A percentile compares a stretch with the other conserved stretches of the same genome.
These are phyloP conservation scores for Plestiodon gilberti DNA, from an alignment of 2,113 vertebrate species.

Conservation along the genomic window DNA sequence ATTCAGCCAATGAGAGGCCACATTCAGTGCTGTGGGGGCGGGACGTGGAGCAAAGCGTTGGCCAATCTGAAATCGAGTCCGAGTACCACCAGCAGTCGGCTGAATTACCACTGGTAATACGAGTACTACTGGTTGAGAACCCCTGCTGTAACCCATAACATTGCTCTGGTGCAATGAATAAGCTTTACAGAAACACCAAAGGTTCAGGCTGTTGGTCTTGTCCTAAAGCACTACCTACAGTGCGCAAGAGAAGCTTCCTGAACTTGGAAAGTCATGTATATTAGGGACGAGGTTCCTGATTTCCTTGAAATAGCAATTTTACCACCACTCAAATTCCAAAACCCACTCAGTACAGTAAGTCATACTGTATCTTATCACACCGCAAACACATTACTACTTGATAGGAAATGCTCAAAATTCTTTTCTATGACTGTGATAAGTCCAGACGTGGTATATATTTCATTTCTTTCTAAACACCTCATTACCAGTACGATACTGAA, in stretches of 20 bases:
- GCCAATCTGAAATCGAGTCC: too few species aligned
- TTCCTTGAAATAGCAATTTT: slow-evolving; percentile 1
- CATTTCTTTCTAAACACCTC: slow-evolving; percentile 15
- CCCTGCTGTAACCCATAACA: not conserved
- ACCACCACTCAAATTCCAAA: not conserved
- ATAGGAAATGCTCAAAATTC: slow-evolving; percentile 1
- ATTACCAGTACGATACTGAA: slow-evolving; percentile 16
- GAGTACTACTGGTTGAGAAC: too few species aligned
- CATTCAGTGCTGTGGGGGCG: too few species aligned
- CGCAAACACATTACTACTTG: slow-evolving; percentile 5
- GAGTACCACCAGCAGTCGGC: too few species aligned
- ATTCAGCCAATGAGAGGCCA: too few species aligned
- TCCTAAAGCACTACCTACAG: not conserved
- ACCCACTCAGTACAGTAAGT: not conserved
- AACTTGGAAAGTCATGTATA: not conserved
- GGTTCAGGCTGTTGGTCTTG: not conserved
- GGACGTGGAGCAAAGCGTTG: too few species aligned
- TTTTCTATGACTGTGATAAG: slow-evolving; percentile 11
- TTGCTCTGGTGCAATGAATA: not conserved
- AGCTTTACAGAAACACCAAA: not conserved
- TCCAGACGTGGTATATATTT: slow-evolving; percentile 30
- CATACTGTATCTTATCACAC: slow-evolving; percentile 14
- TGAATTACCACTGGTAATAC: too few species aligned
- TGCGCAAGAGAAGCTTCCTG: not conserved
- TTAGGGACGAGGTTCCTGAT: slow-evolving; percentile 4